phyloP scores from a whole-genome alignment of 2,113 vertebrate species.

The Hippocampus guttulatus region DNA sequence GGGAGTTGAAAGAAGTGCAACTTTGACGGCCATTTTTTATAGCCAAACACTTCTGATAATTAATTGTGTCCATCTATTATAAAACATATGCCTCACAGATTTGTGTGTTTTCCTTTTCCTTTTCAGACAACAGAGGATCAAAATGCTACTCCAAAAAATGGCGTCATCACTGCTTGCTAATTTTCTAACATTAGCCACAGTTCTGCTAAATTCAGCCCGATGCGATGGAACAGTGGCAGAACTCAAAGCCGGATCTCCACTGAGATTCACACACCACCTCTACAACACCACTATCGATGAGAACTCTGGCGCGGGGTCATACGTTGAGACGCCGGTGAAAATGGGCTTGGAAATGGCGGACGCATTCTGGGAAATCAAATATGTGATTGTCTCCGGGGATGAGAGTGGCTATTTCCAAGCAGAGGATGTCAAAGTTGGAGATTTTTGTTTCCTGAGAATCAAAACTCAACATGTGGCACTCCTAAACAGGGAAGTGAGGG shows the following conservation, averaged over 20 bases:
- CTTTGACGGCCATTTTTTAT: neutral
- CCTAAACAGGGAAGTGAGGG: constrained; percentile 88
- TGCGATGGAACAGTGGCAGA: constrained; percentile 65
- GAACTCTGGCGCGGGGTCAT: constrained; percentile 90
- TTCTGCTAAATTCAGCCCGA: constrained; percentile 62
- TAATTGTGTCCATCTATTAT: neutral
- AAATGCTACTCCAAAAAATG: constrained; percentile 57
- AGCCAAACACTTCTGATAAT: neutral
- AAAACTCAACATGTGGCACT: constrained; percentile 82
- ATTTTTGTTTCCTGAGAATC: constrained; percentile 92
- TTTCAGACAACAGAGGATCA: constrained; percentile 46
- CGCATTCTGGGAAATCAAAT: constrained; percentile 77
- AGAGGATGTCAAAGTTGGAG: constrained; percentile 78
- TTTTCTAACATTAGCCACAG: constrained; percentile 40
- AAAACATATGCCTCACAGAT: neutral
- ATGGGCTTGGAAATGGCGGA: constrained; percentile 84
- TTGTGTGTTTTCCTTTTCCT: neutral
- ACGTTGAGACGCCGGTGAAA: constrained; percentile 77
- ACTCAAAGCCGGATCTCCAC: constrained; percentile 69
- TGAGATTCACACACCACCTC: constrained; percentile 84
- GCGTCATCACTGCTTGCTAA: constrained; percentile 33
- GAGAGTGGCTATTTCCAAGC: constrained; percentile 80
- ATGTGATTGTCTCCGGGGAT: constrained; percentile 81
- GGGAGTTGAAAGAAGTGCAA: neutral
- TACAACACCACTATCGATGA: constrained; percentile 92